Evolutionary conservation across 2,797 vertebrate species (phyloP), one percentile per base, ranked within the genome.

Genomic region (Scleropages formosus): DNA sequence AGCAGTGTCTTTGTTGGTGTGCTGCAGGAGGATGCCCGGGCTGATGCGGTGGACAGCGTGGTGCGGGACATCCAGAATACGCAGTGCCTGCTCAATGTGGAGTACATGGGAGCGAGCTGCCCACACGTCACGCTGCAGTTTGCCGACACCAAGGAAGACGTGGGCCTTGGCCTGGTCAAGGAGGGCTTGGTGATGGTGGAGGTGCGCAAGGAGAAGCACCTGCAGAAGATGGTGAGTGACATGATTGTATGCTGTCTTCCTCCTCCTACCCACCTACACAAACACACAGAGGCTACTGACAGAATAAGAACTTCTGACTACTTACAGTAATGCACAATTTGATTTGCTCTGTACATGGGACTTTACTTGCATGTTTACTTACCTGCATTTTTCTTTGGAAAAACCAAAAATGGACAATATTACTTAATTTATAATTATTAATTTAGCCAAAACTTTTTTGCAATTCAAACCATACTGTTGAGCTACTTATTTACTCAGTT

Each of bases 181-280:
- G 95, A 98, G 80, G 97, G 97, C 2, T 83, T 96, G 82, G 95
- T 98, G 79, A 98, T 98, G 96, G 97, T 98, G 89, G 97, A 98
- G 12, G 86, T 92, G 24, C 95, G 95, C 84, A 98, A 97, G 85
- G 96, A 98, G 85, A 96, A 95, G 75, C 86, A 97, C 87, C 94
- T 98, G 88, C 94, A 95, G 87, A 98, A 98, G 86, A 94, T 98
- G 91, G 96, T 98, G 80, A 78, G 92, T 10, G 4, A 0, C 0
- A 7, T 44, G 1, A 11, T n/a, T 39, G 9, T 15, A 6, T 31
- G 16, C 8, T 39, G 31, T 6, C 31, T 6, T 39, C 31, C 6
- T 39, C 31, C 31, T 39, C 6, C 31, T n/a, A n/a, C n/a, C n/a
- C n/a, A n/a, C n/a, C n/a, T n/a, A 3, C 9, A 18, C 1, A 44